Evolutionary conservation across 2,888 invertebrate genomes (phyloP).

Genomic region (Diaphora mendica): DNA sequence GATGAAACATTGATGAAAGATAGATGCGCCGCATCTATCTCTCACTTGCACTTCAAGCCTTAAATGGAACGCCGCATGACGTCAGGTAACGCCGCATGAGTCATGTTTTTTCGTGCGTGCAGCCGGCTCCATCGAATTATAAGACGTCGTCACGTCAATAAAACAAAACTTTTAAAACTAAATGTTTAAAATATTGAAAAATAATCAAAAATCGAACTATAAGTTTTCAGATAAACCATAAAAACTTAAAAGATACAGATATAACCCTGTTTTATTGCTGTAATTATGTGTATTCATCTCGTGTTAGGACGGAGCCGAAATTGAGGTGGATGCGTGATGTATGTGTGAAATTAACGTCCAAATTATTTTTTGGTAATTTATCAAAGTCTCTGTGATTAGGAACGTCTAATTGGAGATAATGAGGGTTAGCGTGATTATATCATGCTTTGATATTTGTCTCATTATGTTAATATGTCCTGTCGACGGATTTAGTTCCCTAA

Average conservation of each 20-base stretch:
- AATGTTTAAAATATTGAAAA: too few species aligned
- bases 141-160: too few species aligned
- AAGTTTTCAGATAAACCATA: neutral
- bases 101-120: too few species aligned
- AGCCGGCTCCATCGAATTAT: too few species aligned
- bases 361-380: conserved; percentile 54
- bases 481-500: neutral
- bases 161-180: too few species aligned
- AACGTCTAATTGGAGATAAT: conserved; percentile 45
- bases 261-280: conserved; percentile 2
- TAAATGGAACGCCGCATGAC: too few species aligned
- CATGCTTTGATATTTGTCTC: conserved; percentile 30
- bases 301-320: conserved; percentile 56
- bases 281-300: conserved; percentile 52
- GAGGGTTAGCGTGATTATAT: conserved; percentile 36
- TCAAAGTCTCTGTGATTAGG: conserved; percentile 47
- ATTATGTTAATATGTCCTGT: neutral
- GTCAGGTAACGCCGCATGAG: too few species aligned
- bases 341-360: conserved; percentile 51
- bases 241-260: neutral
- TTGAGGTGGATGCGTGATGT: conserved; percentile 58
- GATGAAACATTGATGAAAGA: too few species aligned
- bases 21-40: too few species aligned
- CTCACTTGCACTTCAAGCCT: too few species aligned
- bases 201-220: neutral